phyloP scores from a whole-genome alignment of 2,113 vertebrate species.

The Ophiodon elongatus region DNA sequence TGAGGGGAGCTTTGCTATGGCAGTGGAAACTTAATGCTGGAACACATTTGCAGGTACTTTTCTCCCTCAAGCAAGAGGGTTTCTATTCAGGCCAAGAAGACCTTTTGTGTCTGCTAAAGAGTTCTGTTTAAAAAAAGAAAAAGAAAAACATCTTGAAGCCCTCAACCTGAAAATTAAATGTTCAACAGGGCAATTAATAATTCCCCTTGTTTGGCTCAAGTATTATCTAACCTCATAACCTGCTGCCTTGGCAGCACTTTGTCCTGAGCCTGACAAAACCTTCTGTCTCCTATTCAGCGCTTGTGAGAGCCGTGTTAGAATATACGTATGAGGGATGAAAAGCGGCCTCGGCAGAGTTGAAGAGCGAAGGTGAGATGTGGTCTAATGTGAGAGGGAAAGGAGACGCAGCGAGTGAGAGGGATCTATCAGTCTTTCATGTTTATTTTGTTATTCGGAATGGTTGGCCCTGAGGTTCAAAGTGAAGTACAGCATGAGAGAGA shows the following conservation, averaged over 20 bases:
- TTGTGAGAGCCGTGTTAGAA: conserved; percentile 1
- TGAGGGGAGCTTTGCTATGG: conserved; percentile 19
- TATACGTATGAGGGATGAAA: conserved; percentile 19
- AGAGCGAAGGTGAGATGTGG: conserved; percentile 28
- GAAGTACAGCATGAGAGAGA: conserved; percentile 46
- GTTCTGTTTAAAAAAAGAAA: conserved; percentile 54
- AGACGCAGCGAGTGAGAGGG: conserved; percentile 15
- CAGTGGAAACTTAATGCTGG: conserved; percentile 22
- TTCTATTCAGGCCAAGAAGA: conserved; percentile 46
- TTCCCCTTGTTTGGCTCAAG: conserved; percentile 63
- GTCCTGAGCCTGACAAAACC: conserved; percentile 51
- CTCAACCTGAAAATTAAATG: conserved; percentile 80
- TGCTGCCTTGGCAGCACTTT: conserved; percentile 40
- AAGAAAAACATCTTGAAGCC: conserved; percentile 64
- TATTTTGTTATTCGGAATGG: conserved; percentile 57
- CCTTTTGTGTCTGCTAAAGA: conserved; percentile 55
- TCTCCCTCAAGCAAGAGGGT: conserved; percentile 45
- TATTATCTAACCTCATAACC: conserved; percentile 65
- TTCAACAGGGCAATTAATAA: conserved; percentile 74
- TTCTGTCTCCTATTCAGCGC: conserved; percentile 48
- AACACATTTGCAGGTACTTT: conserved; percentile 37
- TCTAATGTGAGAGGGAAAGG: conserved; percentile 13
- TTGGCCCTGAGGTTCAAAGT: conserved; percentile 58
- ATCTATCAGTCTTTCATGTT: conserved; percentile 47
- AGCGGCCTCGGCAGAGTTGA: conserved; percentile 3